phyloP scores from a whole-genome alignment of 2,113 vertebrate species.

The human region DNA sequence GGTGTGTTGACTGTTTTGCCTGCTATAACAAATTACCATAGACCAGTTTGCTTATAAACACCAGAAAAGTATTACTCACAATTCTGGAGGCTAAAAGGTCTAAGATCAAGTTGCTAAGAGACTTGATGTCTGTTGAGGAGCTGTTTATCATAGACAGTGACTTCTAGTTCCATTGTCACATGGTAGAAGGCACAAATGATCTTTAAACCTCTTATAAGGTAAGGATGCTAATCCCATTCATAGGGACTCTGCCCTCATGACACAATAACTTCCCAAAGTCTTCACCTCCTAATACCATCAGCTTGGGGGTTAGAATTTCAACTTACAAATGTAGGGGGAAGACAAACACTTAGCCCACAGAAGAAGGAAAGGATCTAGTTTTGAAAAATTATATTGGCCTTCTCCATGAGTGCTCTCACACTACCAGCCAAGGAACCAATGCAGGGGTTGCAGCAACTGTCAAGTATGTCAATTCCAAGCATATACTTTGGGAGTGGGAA shows the following conservation, averaged over 20 bases:
- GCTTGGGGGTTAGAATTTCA: background rate
- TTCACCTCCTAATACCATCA: background rate
- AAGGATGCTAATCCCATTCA: background rate
- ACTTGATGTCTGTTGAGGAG: background rate
- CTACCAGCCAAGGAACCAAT: background rate
- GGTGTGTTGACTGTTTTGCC: background rate
- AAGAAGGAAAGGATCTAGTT: background rate
- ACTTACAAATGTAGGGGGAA: background rate
- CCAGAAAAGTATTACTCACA: background rate
- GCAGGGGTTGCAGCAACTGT: background rate
- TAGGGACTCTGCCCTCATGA: background rate
- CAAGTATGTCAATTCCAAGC: background rate
- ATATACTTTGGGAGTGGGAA: no score
- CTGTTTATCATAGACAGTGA: background rate
- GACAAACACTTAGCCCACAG: background rate
- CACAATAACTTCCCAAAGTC: accelerated
- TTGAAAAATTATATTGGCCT: background rate
- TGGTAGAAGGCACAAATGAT: background rate
- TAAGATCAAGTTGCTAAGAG: background rate
- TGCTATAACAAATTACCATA: background rate
- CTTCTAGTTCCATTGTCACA: no score
- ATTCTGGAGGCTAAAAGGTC: background rate
- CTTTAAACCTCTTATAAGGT: background rate
- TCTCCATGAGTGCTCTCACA: background rate
- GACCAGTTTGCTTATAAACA: background rate